Evolutionary conservation across 2,113 vertebrate genomes (phyloP), one percentile per base, ranked within the genome.

Genomic region (Empidonax traillii): DNA sequence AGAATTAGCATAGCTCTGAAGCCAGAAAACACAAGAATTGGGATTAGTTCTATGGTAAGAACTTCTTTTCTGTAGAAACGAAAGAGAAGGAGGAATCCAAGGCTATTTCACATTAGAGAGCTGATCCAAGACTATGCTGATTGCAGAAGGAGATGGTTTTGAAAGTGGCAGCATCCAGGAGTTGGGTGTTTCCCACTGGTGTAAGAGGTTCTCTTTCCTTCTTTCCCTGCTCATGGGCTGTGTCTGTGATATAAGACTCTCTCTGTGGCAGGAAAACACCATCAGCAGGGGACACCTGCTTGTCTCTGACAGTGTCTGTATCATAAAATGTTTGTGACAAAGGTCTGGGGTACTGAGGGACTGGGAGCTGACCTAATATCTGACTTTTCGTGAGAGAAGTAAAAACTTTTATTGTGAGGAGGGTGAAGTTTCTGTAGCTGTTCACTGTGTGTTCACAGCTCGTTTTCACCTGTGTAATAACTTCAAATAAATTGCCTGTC

Each of bases 281-380:
- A 8, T 6, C 35, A n/a, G 49, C 17, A 4, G 0, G 14, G 9
- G 28, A 35, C 88, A 28, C 13, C 15, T 11, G 1, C 2, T 14
- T 16, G 23, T 27, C 15, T 9, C 35, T 20, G 58, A n/a, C 1
- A 3, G 25, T 12, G 2, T 30, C 44, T 59, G 1, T 8, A 3
- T 8, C 14, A 27, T 9, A 3, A 27, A 11, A 14, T 13, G 47
- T 20, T 24, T 1, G 2, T 56, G 61, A 33, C 47, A 25, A 14
- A 51, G 43, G 6, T 33, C 30, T 53, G 3, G 3, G 14, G 30
- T 6, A 0, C 41, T 5, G 44, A 10, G 30, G 35, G 28, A 5
- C 37, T 30, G 33, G 35, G 41, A 51, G n/a, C 47, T 24, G 41
- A 39, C 28, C 33, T 35, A 6, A 24, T 16, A 12, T 14, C 73